Conservation (phyloP, 2,888 invertebrate genomes). For the Archaeoteleia sp. region DNA sequence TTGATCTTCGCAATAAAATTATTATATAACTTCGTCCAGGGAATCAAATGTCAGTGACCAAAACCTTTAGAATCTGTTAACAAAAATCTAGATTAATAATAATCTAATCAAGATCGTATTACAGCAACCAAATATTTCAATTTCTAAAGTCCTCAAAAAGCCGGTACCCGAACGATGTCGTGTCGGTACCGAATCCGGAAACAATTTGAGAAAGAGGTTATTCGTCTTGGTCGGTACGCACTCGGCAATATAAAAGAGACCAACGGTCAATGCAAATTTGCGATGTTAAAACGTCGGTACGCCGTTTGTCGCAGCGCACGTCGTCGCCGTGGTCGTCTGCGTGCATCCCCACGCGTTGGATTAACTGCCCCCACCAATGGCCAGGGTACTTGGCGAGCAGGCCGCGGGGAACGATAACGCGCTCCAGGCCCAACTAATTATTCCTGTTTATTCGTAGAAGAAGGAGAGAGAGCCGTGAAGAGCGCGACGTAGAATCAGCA, state of each 20-base stretch:
- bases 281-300: constrained; percentile 12
- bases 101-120: too few relatives aligned
- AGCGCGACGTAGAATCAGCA: constrained; percentile 48
- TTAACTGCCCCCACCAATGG: constrained; percentile 26
- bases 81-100: too few relatives aligned
- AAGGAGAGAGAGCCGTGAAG: constrained; percentile 57
- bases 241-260: constrained; percentile 16
- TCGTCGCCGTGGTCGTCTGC: constrained; percentile 19
- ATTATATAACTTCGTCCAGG: too few relatives aligned
- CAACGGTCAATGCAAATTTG: constrained; percentile 21
- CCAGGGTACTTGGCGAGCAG: constrained; percentile 16
- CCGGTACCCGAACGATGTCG: too few relatives aligned
- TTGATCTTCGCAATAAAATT: too few relatives aligned
- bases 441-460: constrained; percentile 68
- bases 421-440: constrained; percentile 64
- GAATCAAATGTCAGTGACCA: too few relatives aligned
- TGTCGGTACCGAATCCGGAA: too few relatives aligned
- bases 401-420: constrained; percentile 59
- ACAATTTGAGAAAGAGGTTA: constrained; percentile 4
- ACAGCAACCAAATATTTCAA: too few relatives aligned
- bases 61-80: too few relatives aligned
- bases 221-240: constrained; percentile 30
- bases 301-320: constrained; percentile 13
- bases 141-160: too few relatives aligned
- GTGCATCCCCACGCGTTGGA: constrained; percentile 28